phyloP scores from a whole-genome alignment of 2,888 invertebrate species.

The Thysanoteuthis rhombus region DNA sequence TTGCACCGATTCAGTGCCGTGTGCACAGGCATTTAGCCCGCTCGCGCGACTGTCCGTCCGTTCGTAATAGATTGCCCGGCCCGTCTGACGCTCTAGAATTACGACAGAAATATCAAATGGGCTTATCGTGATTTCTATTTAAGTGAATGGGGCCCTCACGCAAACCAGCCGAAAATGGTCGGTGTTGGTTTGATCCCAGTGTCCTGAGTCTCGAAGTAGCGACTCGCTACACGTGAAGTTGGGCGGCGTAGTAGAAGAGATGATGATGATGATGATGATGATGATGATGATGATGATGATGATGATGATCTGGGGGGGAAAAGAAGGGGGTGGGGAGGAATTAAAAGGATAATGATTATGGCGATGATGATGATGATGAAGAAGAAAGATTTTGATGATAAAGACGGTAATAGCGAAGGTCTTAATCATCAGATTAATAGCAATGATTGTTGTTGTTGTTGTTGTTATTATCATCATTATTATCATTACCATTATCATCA shows the following conservation, averaged over 20 bases:
- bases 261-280: neutral
- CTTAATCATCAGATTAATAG: no score
- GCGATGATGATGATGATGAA: no score
- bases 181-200: neutral
- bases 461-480: no score
- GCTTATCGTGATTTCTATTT: conserved; percentile 12
- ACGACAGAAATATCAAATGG: conserved; percentile 12
- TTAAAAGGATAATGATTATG: no score
- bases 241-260: neutral
- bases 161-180: neutral
- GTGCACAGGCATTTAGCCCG: neutral
- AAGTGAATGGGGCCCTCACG: neutral
- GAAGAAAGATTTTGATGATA: no score
- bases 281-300: neutral
- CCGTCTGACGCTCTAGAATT: neutral
- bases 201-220: neutral
- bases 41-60: neutral
- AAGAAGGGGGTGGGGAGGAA: no score
- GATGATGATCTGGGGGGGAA: no score
- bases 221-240: neutral
- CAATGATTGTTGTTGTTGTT: no score
- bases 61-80: neutral
- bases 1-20: neutral
- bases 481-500: no score
- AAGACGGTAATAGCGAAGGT: no score